These are phyloP conservation scores for Dallia pectoralis DNA, from an alignment of 2,797 vertebrate genomes.

Conservation along the genomic window DNA sequence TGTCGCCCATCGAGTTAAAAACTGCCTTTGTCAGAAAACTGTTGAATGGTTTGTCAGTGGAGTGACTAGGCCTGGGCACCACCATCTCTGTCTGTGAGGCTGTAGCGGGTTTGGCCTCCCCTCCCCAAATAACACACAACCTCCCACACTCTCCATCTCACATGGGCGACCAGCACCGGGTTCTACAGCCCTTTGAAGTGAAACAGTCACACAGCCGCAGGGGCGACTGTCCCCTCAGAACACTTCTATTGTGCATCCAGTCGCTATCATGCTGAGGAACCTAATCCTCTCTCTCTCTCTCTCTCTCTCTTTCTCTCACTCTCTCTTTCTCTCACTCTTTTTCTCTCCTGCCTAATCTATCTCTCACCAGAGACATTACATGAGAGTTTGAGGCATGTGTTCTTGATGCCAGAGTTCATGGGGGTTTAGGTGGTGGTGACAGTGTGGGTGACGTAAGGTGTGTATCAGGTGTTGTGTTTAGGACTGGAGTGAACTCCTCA, in stretches of 20 bases:
- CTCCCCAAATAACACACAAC: too few relatives aligned
- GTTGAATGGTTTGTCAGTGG: conserved; percentile 12
- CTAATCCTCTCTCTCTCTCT: conserved; percentile 11
- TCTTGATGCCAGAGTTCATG: conserved; percentile 13
- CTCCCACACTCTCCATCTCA: neutral
- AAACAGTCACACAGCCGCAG: conserved; percentile 13
- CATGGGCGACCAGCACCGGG: neutral
- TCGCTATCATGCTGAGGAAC: conserved; percentile 8
- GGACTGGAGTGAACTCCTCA: conserved; percentile 43
- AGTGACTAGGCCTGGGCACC: conserved; percentile 2
- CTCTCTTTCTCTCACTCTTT: conserved; percentile 10
- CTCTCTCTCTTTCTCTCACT: conserved; percentile 11
- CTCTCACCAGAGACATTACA: conserved; percentile 29
- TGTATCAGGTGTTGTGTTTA: conserved; percentile 54
- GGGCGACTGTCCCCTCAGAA: conserved; percentile 19
- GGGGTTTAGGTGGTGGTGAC: neutral
- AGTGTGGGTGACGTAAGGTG: conserved; percentile 53
- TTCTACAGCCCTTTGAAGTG: conserved; percentile 37
- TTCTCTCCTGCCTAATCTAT: neutral
- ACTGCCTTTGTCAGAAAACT: conserved; percentile 11
- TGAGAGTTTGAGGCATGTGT: conserved; percentile 18
- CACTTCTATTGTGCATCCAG: conserved; percentile 18
- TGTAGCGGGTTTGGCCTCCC: neutral
- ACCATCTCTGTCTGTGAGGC: neutral
- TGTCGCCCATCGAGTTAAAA: conserved; percentile 23